Evolutionary conservation across 1,140 invertebrate species (phyloP), one percentile per base, ranked within the genome.

Genomic region (Formica selysi): DNA sequence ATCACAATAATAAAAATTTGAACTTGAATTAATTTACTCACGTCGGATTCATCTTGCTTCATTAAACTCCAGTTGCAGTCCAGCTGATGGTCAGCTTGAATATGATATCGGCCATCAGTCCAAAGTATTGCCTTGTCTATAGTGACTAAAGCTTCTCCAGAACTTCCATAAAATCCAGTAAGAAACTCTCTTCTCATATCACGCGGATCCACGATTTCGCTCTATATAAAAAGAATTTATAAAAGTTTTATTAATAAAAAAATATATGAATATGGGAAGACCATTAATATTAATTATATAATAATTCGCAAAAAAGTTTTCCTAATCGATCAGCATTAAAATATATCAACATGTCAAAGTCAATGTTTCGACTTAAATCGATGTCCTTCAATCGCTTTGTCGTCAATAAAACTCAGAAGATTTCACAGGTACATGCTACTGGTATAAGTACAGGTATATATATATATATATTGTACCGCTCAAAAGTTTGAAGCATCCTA

Each of bases 81-180:
- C 3, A 98, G 94, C 91, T 98, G 96, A 26, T 97, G 95, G 67
- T 98, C 96, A 0, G 98, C 98, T 90, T 97, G 97, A 32, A 97
- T 93, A 90, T 97, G 97, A 94, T 99, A 99, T 44, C 98, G 96
- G 2, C 98, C 97, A 93, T 99, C 98, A 2, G 98, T 98, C 99
- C 98, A 99, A 26, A 99, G 91, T 1, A 97, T 97, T 0, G 98
- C 98, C 36, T 96, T 96, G n/a, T 95, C 94, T 62, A 95, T 91
- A 0, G 98, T 98, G 4, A 99, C 95, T 2, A 99, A 96, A 0
- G 97, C 98, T 2, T 97, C 97, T 0, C 97, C 98, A 57, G 97
- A 96, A 22, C 96, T 97, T 2, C 99, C 99, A 76, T 96, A 97
- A 94, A 99, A 99, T 3, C 98, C 98, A 70, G 97, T 97, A 6